Percentiles rank a stretch among this genome's conserved stretches.
Conservation (phyloP, 2,113 vertebrate genomes). For the Microcebus tavaratra region DNA sequence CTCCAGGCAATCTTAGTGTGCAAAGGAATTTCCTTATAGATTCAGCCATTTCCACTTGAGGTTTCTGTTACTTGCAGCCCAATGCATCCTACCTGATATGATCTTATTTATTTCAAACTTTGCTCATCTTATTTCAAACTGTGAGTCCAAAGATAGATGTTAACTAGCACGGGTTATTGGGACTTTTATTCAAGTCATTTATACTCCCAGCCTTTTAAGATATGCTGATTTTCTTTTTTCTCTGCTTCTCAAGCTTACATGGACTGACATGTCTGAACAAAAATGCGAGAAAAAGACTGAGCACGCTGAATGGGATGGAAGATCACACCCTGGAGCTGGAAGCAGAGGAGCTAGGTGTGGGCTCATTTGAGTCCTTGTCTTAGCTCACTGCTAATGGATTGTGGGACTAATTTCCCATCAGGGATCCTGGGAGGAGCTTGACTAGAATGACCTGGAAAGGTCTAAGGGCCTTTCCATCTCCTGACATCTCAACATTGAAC, state of each 20-base stretch:
- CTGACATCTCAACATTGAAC: background rate
- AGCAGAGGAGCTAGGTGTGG: rapidly evolving
- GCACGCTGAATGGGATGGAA: background rate
- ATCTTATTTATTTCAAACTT: background rate
- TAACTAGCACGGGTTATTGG: background rate
- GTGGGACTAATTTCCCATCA: background rate
- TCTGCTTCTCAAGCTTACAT: background rate
- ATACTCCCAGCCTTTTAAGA: background rate
- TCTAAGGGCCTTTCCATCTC: background rate
- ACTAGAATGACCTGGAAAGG: background rate
- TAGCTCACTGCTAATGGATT: background rate
- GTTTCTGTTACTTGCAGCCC: background rate
- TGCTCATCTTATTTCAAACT: background rate
- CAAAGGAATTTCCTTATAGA: background rate
- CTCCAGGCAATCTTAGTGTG: background rate
- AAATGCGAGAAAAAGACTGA: background rate
- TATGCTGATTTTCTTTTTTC: background rate
- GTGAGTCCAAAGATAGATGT: background rate
- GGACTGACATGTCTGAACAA: background rate
- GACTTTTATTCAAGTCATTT: background rate
- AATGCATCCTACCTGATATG: background rate
- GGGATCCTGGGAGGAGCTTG: background rate
- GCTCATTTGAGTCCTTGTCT: background rate
- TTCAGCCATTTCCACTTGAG: too few species aligned
- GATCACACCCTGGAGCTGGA: rapidly evolving